Conservation (phyloP, 2,113 vertebrate genomes). For the Hyaena hyaena region DNA sequence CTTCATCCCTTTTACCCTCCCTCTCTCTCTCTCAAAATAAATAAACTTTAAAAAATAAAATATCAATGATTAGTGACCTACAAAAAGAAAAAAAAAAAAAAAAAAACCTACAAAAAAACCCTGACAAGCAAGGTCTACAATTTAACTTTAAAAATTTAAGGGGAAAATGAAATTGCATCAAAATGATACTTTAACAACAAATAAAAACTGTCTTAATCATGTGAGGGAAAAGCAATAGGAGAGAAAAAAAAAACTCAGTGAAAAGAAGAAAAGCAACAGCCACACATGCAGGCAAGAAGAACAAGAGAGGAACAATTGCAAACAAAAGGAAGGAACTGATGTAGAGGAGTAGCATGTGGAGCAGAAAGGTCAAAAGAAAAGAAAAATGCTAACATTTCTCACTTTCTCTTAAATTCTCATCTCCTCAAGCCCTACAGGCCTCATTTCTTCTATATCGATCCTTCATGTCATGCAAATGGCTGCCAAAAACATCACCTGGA, state of each 20-base stretch:
- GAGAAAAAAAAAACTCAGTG: neutral
- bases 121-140: neutral
- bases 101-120: neutral
- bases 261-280: neutral
- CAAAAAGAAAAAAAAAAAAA: neutral
- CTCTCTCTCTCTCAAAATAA: too few species aligned
- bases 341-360: neutral
- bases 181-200: neutral
- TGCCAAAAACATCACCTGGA: neutral
- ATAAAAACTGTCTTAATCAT: neutral
- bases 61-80: neutral
- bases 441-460: neutral
- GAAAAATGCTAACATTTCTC: neutral
- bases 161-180: neutral
- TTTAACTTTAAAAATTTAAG: constrained; percentile 48
- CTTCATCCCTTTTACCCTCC: too few species aligned
- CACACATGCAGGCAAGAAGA: neutral
- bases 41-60: neutral
- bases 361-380: neutral
- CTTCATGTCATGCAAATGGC: neutral
- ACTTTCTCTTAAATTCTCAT: neutral
- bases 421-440: neutral
- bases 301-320: neutral
- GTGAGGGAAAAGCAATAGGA: neutral
- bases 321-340: neutral